Base-by-base conservation (phyloP, 2,888 invertebrate species). In the Homarus gammarus region DNA sequence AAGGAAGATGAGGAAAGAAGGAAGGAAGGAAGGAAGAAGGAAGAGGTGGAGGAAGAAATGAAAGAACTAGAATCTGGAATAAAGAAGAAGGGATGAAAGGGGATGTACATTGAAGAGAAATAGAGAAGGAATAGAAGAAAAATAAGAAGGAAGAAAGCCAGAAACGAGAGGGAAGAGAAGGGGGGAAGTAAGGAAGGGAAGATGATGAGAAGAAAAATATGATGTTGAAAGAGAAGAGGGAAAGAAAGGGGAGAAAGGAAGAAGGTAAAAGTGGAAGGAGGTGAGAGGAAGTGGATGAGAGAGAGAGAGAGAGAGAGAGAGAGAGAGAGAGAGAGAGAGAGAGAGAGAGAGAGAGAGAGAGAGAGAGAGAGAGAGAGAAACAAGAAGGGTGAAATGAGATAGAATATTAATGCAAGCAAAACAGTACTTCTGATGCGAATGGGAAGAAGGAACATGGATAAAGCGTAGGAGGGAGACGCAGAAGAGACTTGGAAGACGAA, bases 131-230 rank as follows among this genome's bases (percentile, higher is more conserved):
- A n/a, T n/a, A n/a, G n/a, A n/a, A n/a, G n/a, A n/a, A n/a, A n/a
- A 81, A 64, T 49, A 33, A 51, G 72, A 73, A 51, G 73, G 84
- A 84, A 56, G 36, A 56, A n/a, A n/a, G n/a, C n/a, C n/a, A n/a
- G 56, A 73, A 56, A 36, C 36, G 73, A 61, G 72, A 49, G 51
- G 36, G 36, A 38, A 49, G 51, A 61, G 51, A 27, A 56, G 84
- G 56, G 27, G 36, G 27, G 27, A 44, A 82, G 44, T 68, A 27
- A 70, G 44, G 68, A 70, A 44, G 36, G 82, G 68, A 49, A 44
- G 70, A 82, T 68, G 70, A 70, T 70, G 82, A 44, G 56, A 56
- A 36, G 18, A 56, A 0, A 56, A 5, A 1, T 3, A 56, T 22
- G 15, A 56, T 18, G 12, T 56, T 56, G 38, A 73, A 36, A 73